Conservation (phyloP, 2,113 vertebrate genomes). For the Nycticorax nycticorax region DNA sequence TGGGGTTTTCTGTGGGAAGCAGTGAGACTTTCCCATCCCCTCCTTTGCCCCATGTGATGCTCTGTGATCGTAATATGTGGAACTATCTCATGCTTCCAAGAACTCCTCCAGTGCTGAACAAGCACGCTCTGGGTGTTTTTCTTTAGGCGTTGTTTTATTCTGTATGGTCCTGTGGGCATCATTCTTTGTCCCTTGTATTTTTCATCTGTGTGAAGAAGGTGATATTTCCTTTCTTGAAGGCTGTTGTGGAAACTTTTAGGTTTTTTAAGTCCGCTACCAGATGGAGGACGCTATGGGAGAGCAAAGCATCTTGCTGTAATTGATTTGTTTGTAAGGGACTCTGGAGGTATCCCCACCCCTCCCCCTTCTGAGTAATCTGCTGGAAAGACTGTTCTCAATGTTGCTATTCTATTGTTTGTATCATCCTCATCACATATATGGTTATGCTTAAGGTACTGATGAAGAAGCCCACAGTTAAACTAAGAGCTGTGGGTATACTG, state of each 20-base stretch:
- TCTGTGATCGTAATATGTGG: conserved; percentile 32
- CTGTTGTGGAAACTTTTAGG: neutral
- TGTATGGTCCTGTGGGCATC: neutral
- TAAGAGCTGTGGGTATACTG: neutral
- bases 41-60: conserved; percentile 30
- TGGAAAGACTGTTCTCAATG: neutral
- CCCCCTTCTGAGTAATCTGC: neutral
- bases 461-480: neutral
- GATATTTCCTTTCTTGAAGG: conserved; percentile 2
- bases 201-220: neutral
- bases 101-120: conserved; percentile 33
- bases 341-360: neutral
- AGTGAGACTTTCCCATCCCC: conserved; percentile 53
- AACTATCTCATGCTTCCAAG: conserved; percentile 55
- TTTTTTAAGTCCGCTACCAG: neutral
- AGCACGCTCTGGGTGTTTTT: neutral
- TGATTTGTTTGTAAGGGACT: neutral
- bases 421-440: neutral
- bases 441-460: neutral
- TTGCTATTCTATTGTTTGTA: neutral
- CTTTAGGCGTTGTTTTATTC: neutral
- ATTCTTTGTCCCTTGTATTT: neutral
- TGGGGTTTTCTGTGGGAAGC: conserved; percentile 55
- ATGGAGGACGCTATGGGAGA: neutral
- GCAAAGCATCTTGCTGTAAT: neutral